Evolutionary conservation across 2,113 vertebrate species (phyloP).

Genomic region (Alligator mississippiensis): DNA sequence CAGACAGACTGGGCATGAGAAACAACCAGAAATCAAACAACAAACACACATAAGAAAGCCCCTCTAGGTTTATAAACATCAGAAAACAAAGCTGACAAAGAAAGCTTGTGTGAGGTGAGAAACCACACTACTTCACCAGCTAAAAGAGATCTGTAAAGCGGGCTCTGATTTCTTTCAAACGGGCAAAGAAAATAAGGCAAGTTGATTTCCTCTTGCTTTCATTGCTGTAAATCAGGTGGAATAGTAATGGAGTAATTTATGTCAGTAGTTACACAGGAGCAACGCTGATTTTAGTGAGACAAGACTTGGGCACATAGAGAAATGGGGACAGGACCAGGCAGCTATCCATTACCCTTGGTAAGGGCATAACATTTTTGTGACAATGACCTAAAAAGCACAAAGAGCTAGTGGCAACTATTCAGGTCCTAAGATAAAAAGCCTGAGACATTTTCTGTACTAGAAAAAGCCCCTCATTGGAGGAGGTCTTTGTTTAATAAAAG

Average conservation of each 20-base stretch:
- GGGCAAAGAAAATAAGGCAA: neutral
- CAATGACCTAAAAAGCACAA: neutral
- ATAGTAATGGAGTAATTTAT: neutral
- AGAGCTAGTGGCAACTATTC: neutral
- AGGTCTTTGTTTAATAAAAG: neutral
- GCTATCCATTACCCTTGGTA: neutral
- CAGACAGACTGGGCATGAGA: neutral
- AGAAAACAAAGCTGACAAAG: conserved; percentile 1
- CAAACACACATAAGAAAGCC: neutral
- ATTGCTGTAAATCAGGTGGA: neutral
- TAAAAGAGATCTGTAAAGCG: neutral
- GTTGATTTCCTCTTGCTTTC: neutral
- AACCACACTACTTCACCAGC: neutral
- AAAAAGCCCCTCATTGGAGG: neutral
- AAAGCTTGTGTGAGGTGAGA: neutral
- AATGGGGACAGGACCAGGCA: neutral
- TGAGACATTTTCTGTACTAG: neutral
- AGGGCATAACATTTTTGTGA: neutral
- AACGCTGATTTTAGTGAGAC: neutral
- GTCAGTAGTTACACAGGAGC: neutral
- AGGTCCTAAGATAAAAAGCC: accelerated
- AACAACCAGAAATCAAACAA: neutral
- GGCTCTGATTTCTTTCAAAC: neutral
- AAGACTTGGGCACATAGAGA: neutral
- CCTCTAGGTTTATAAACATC: neutral